Evolutionary conservation across 30 jellyfish, hydroid and myxozoan genomes (phyloP).

Genomic region (Turritopsis dohrnii): DNA sequence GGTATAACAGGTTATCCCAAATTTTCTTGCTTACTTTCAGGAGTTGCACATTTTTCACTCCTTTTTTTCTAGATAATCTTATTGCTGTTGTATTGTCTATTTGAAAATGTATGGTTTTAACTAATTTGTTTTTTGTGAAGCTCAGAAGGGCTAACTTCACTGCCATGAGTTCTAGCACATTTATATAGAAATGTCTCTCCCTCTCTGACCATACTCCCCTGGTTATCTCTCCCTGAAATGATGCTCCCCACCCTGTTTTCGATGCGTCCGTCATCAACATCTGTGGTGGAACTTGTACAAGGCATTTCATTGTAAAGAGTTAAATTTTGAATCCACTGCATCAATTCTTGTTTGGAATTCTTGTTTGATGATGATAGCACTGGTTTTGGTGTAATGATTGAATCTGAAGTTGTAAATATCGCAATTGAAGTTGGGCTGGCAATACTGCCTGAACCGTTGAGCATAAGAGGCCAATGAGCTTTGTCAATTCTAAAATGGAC

Average conservation of each 20-base stretch:
- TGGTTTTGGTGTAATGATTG: too few relatives aligned
- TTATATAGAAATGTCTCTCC: neutral
- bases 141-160: neutral
- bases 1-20: too few relatives aligned
- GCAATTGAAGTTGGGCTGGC: too few relatives aligned
- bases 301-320: neutral
- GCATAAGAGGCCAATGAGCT: too few relatives aligned
- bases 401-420: too few relatives aligned
- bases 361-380: too few relatives aligned
- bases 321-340: neutral
- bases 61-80: neutral
- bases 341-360: neutral
- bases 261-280: neutral
- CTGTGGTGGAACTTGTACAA: neutral
- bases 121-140: neutral
- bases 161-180: neutral
- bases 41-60: neutral
- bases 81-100: neutral
- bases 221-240: neutral
- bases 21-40: neutral
- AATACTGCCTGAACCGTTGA: too few relatives aligned
- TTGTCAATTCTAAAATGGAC: too few relatives aligned
- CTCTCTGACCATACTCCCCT: neutral
- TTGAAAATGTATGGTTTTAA: neutral
- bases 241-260: neutral